Conservation (phyloP, 2,797 vertebrate genomes). For the Hafferia zeledoni region DNA sequence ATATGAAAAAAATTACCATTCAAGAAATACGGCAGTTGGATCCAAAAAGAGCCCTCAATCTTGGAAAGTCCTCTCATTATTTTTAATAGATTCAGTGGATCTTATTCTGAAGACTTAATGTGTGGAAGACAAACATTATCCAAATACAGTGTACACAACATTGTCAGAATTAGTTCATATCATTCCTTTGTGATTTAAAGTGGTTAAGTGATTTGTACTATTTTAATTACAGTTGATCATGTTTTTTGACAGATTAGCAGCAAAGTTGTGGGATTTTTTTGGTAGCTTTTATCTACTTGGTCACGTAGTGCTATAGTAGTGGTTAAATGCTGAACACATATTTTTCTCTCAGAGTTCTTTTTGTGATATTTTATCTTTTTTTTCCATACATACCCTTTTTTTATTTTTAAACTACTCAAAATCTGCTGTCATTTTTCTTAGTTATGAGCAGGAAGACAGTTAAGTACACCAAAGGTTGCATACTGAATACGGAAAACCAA, state of each 20-base stretch:
- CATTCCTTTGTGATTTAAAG: background rate
- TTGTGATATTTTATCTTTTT: background rate
- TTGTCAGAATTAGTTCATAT: background rate
- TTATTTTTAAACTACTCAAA: background rate
- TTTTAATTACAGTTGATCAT: background rate
- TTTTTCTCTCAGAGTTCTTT: background rate
- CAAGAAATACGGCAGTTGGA: background rate
- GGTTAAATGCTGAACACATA: background rate
- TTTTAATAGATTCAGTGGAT: background rate
- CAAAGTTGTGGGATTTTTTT: background rate
- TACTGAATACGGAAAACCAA: conserved; percentile 47
- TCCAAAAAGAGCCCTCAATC: background rate
- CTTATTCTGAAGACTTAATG: background rate
- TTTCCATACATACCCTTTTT: background rate
- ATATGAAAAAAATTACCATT: background rate
- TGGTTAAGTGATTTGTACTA: background rate
- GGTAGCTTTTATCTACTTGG: conserved; percentile 17
- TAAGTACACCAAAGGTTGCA: conserved; percentile 56
- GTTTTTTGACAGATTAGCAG: background rate
- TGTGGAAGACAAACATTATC: background rate
- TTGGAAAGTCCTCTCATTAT: background rate
- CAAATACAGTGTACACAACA: background rate
- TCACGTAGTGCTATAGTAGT: background rate
- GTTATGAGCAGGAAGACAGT: conserved; percentile 36
- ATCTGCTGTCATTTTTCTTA: conserved; percentile 8